Evolutionary conservation across 2,797 vertebrate genomes (phyloP), one percentile per base, ranked within the genome.

Genomic region (Mionectes olivaceus): DNA sequence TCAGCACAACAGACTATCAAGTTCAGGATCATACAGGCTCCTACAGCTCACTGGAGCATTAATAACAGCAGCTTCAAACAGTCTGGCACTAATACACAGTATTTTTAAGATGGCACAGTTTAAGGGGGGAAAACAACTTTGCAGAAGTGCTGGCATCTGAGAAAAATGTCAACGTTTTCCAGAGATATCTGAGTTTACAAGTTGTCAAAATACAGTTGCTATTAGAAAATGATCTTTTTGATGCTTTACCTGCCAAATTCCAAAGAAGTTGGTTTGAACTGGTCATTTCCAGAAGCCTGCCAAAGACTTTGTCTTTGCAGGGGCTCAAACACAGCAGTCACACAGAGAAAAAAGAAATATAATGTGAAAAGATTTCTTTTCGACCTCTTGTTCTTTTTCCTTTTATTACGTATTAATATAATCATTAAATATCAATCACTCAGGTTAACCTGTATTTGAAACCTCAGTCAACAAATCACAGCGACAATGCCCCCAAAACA

Each of bases 241-340:
- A 75, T 76, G 76, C 35, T 88, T 83, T 91, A 12, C 69, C 67
- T 93, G 60, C 80, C 83, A 91, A 52, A 78, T 78, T 91, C 73
- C 53, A 16, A 16, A 27, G 56, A 83, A 33, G 44, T 32, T 77
- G 56, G 68, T 94, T 92, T 81, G 78, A 93, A 87, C 52, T 80
- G 93, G 95, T 79, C 89, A 78, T 95, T 97, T 96, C 59, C 70
- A 94, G 87, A 75, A 93, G 91, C n/a, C 61, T 28, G 35, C 65
- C 67, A 32, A 6, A 87, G 83, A 27, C 63, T 89, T 74, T 41
- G 9, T 67, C 67, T 65, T 83, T 61, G 74, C 5, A 7, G 88
- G 87, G 53, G 21, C 67, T 87, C 89, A 87, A 94, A 64, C 9
- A 13, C 16, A 52, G 25, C 11, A 61, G 30, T 44, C 28, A 27